Base-by-base conservation (phyloP, 2,888 invertebrate genomes). In the Eudasyphora cyanicolor region DNA sequence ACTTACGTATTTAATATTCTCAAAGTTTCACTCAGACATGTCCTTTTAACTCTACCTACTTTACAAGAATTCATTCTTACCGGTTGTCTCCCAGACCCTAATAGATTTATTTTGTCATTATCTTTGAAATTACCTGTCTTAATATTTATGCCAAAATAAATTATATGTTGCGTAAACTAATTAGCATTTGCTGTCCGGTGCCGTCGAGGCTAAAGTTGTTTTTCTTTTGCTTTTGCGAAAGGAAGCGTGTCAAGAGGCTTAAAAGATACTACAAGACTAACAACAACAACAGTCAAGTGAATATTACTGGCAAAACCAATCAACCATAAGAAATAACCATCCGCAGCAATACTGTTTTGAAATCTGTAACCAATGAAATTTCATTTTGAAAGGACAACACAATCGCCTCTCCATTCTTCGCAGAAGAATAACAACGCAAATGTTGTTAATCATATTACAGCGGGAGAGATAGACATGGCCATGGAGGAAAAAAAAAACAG, bases 91-190 rank as follows among this genome's bases (percentile, higher is more conserved):
- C 35, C 12, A 42, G 21, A 67, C 14, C 21, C 24, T 67, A 67
- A 67, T 67, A 67, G 67, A 67, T 67, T 67, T 67, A 67, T 42
- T 38, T 67, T 42, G 7, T 24, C 24, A 38, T 67, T 38, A 67
- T 24, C 42, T 67, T 67, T 67, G 42, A 67, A 67, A 67, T 67
- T 67, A 67, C 67, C 67, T 67, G 67, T 67, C 67, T 67, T 42
- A 67, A 67, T 67, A 42, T 67, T 67, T 67, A 67, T 67, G 67
- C 67, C 67, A 67, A 67, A 67, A 67, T 42, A 42, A 67, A 67
- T 67, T 67, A 67, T 67, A 42, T 67, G 19, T 10, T 67, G 67
- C 67, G 38, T 67, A 67, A 67, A 67, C 67, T 67, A 67, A 67
- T 67, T 67, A 67, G 57, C 57, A 57, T 57, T 45, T 45, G 45